Percentiles rank a stretch among this genome's conserved stretches.
Evolutionary conservation across 1,140 invertebrate genomes (phyloP).

Genomic region (Aricia agestis): DNA sequence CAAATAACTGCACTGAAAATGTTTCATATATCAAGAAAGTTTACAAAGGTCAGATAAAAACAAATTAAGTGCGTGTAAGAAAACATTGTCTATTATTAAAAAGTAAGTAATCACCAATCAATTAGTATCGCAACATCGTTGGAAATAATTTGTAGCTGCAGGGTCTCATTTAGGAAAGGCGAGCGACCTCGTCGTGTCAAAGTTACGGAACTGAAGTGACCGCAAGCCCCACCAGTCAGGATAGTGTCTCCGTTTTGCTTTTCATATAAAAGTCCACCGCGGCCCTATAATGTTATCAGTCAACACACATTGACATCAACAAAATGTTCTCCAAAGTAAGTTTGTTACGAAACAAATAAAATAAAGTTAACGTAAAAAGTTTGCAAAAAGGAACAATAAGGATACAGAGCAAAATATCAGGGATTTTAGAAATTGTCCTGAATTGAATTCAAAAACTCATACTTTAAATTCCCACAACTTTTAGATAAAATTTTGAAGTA

Average conservation of each 20-base stretch:
- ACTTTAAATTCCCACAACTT: no score
- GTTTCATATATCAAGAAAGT: no score
- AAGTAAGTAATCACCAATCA: slow-evolving; percentile 17
- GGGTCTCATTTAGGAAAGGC: slow-evolving; percentile 45
- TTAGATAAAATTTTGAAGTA: no score
- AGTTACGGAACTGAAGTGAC: slow-evolving; percentile 72
- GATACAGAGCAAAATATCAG: no score
- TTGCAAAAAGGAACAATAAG: background rate
- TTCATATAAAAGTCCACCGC: slow-evolving; percentile 72
- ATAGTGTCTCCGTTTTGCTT: slow-evolving; percentile 63
- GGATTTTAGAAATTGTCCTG: no score
- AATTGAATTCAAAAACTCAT: no score
- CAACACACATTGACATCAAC: slow-evolving; percentile 68
- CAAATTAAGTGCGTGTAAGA: background rate
- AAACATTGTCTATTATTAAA: slow-evolving; percentile 5
- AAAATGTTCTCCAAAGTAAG: slow-evolving; percentile 75
- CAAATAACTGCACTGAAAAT: no score
- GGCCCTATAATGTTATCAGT: slow-evolving; percentile 68
- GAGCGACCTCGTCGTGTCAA: slow-evolving; percentile 72
- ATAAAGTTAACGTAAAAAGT: no score
- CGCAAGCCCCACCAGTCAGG: slow-evolving; percentile 64
- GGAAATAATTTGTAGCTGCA: slow-evolving; percentile 28
- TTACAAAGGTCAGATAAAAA: no score
- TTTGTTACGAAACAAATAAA: slow-evolving; percentile 14
- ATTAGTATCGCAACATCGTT: slow-evolving; percentile 21